These are phyloP conservation scores for Tetheella fluctuosa DNA, from an alignment of 2,888 invertebrate species.

Conservation along the genomic window DNA sequence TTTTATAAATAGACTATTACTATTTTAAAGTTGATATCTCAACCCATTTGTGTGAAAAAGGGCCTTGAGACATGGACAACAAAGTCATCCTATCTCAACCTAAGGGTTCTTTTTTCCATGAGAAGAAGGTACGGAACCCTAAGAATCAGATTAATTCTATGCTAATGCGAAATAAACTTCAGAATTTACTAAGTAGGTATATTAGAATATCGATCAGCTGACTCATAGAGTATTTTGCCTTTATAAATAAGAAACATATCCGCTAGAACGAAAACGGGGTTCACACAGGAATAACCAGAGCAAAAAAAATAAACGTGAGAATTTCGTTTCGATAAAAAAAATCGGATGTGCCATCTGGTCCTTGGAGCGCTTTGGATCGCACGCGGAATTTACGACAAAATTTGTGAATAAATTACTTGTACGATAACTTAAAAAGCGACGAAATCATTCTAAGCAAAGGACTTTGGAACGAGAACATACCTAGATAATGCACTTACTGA, in stretches of 20 bases:
- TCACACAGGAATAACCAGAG: conserved; percentile 8
- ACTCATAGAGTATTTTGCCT: background rate
- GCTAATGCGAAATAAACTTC: conserved; percentile 30
- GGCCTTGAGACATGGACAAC: too few species aligned
- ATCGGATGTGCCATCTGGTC: conserved; percentile 65
- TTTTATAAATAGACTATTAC: too few species aligned
- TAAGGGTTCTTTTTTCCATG: too few species aligned
- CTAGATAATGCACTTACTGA: too few species aligned
- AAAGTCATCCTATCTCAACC: too few species aligned
- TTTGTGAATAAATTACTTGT: conserved; percentile 61
- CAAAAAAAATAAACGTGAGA: conserved; percentile 51
- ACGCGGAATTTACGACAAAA: conserved; percentile 56
- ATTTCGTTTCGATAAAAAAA: conserved; percentile 54
- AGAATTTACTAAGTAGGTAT: conserved; percentile 27
- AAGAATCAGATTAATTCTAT: conserved; percentile 29
- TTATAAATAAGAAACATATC: background rate
- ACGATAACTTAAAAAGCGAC: too few species aligned
- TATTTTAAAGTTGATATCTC: too few species aligned
- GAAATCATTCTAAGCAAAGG: too few species aligned
- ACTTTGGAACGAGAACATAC: too few species aligned
- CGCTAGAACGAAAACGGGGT: background rate
- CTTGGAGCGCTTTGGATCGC: conserved; percentile 42
- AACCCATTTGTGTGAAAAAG: too few species aligned
- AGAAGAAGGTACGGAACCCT: background rate
- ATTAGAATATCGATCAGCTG: conserved; percentile 6